Percentiles rank a stretch among this genome's conserved stretches.
phyloP scores from a whole-genome alignment of 2,888 invertebrate genomes.

The Eulithis prunata region DNA sequence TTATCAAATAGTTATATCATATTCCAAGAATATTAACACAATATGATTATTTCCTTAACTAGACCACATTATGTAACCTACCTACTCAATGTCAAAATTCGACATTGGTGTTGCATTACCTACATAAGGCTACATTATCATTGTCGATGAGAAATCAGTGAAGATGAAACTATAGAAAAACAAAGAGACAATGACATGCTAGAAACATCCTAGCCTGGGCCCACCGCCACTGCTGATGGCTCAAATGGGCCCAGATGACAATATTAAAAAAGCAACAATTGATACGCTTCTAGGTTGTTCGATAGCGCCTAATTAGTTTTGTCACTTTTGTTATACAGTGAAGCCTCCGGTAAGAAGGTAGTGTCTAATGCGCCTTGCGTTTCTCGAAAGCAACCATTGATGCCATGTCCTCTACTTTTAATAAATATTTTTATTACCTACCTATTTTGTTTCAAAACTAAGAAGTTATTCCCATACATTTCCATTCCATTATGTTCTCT shows the following conservation, averaged over 20 bases:
- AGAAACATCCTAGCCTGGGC: too few species aligned
- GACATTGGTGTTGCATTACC: too few species aligned
- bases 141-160: too few species aligned
- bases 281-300: too few species aligned
- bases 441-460: not conserved
- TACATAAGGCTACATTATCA: too few species aligned
- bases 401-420: not conserved
- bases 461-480: constrained; percentile 18
- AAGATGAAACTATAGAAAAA: too few species aligned
- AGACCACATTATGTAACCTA: too few species aligned
- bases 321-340: constrained; percentile 1
- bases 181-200: not conserved
- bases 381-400: constrained; percentile 1
- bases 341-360: not conserved
- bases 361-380: not conserved
- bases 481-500: constrained; percentile 23
- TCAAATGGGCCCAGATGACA: too few species aligned
- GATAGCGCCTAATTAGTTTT: not conserved
- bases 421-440: not conserved
- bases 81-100: not conserved
- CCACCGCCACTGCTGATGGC: too few species aligned
- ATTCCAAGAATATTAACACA: too few species aligned
- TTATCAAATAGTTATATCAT: not conserved
- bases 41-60: too few species aligned
- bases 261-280: too few species aligned